phyloP scores from a whole-genome alignment of 2,797 vertebrate genomes.

The Sebastes ruberrimus region DNA sequence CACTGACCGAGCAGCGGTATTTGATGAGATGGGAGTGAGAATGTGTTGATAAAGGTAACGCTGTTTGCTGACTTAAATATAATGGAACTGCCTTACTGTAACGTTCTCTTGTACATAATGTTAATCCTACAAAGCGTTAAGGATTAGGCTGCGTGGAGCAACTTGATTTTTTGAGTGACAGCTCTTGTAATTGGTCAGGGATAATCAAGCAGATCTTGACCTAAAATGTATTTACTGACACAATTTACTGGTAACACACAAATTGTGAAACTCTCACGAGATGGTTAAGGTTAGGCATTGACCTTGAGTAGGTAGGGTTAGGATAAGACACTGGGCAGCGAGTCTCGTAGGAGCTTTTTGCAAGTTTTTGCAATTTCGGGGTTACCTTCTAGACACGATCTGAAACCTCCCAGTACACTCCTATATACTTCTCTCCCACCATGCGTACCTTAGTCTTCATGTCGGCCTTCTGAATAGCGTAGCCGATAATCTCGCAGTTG shows the following conservation, averaged over 20 bases:
- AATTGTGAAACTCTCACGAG: too few relatives aligned
- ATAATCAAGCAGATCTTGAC: not conserved
- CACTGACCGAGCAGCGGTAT: too few relatives aligned
- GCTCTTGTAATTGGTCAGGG: not conserved
- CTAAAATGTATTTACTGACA: not conserved
- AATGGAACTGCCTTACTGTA: not conserved
- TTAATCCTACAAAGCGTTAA: not conserved
- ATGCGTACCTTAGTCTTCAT: conserved; percentile 89
- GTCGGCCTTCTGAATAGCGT: conserved; percentile 90
- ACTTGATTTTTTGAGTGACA: not conserved
- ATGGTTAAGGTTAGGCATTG: too few relatives aligned
- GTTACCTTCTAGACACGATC: too few relatives aligned
- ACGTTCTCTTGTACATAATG: not conserved
- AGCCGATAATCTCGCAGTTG: conserved; percentile 89
- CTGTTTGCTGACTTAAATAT: not conserved
- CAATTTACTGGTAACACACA: too few relatives aligned
- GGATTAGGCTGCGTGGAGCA: not conserved
- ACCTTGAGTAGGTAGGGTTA: too few relatives aligned
- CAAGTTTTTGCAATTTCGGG: too few relatives aligned
- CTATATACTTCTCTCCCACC: not conserved
- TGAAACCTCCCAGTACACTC: not conserved
- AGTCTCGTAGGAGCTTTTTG: too few relatives aligned
- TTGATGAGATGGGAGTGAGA: not conserved
- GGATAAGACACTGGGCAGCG: too few relatives aligned
- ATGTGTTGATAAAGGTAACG: not conserved